Percentiles rank a stretch among this genome's conserved stretches.
phyloP scores from a whole-genome alignment of 2,888 invertebrate species.

The Ectemnius lituratus region DNA sequence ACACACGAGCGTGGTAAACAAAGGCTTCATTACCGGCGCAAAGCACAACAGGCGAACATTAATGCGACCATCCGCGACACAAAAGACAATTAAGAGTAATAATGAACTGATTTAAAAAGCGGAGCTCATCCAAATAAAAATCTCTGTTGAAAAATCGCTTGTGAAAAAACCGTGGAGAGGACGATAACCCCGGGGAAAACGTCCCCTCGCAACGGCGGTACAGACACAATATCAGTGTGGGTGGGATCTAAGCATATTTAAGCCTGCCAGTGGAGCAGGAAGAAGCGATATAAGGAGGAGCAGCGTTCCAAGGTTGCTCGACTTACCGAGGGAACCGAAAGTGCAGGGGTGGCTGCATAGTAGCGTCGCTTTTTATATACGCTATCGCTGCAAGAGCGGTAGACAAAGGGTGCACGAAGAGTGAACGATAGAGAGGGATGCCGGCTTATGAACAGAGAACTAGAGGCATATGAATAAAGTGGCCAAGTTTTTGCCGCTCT shows the following conservation, averaged over 20 bases:
- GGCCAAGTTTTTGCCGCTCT: slow-evolving; percentile 71
- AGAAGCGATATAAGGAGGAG: slow-evolving; percentile 57
- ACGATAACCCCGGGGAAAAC: background rate
- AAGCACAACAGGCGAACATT: background rate
- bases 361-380: slow-evolving; percentile 65
- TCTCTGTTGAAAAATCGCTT: background rate
- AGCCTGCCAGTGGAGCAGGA: slow-evolving; percentile 49
- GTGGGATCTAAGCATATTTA: slow-evolving; percentile 70
- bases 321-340: slow-evolving; percentile 33
- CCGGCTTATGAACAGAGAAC: slow-evolving; percentile 66
- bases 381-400: slow-evolving; percentile 51
- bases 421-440: background rate
- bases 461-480: slow-evolving; percentile 72
- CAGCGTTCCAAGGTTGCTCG: slow-evolving; percentile 30
- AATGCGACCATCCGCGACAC: no score
- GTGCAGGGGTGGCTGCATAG: slow-evolving; percentile 55
- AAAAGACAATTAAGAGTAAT: no score
- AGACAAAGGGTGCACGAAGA: no score
- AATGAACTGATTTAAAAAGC: no score
- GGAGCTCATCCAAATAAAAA: background rate
- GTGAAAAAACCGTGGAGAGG: background rate
- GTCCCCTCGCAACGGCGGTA: background rate
- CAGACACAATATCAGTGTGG: slow-evolving; percentile 58
- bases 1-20: slow-evolving; percentile 28
- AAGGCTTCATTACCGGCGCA: slow-evolving; percentile 13